A percentile compares a stretch with the other conserved stretches of the same genome.
Evolutionary conservation across 1,140 invertebrate species (phyloP).

Genomic region (Mycetomoellerius zeteki): DNA sequence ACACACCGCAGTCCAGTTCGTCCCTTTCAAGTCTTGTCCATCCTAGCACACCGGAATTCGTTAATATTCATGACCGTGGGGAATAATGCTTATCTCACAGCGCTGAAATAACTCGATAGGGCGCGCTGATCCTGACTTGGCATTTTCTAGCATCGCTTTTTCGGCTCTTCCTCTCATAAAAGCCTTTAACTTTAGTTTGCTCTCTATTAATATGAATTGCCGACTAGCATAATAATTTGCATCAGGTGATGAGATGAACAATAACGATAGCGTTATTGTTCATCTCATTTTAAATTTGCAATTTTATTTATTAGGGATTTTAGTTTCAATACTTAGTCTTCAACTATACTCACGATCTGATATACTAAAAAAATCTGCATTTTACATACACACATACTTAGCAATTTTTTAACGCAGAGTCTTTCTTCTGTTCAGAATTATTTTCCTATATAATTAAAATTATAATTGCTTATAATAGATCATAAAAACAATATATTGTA

Average conservation of each 20-base stretch:
- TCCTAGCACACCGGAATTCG: slow-evolving; percentile 74
- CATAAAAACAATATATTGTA: slow-evolving; percentile 8
- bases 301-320: slow-evolving; percentile 1
- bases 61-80: slow-evolving; percentile 84
- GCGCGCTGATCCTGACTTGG: slow-evolving; percentile 80
- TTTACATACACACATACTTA: background rate
- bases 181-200: slow-evolving; percentile 52
- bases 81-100: slow-evolving; percentile 83
- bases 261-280: slow-evolving; percentile 17
- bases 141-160: slow-evolving; percentile 80
- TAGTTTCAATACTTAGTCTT: background rate
- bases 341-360: background rate
- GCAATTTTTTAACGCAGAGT: background rate
- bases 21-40: slow-evolving; percentile 79
- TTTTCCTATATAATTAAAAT: slow-evolving; percentile 1
- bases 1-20: slow-evolving; percentile 75
- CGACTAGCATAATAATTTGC: slow-evolving; percentile 39
- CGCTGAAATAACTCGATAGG: slow-evolving; percentile 84
- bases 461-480: background rate
- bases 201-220: slow-evolving; percentile 51
- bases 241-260: background rate
- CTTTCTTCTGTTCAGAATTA: background rate
- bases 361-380: background rate
- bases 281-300: background rate
- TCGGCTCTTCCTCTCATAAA: slow-evolving; percentile 67